Evolutionary conservation across 2,888 invertebrate species (phyloP).

Genomic region (Gymnocheta viridis): DNA sequence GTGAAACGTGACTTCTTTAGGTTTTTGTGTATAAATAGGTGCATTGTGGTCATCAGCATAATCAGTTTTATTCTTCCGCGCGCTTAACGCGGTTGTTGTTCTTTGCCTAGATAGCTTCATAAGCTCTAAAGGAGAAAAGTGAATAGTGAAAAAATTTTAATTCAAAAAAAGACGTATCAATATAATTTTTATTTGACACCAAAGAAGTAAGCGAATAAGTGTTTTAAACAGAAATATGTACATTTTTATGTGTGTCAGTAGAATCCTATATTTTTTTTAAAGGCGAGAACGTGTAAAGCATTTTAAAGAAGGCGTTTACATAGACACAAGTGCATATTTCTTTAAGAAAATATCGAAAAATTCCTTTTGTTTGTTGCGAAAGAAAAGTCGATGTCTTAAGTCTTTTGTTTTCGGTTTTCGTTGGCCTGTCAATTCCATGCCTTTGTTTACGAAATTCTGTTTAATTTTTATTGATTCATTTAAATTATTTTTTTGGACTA

Average conservation of each 20-base stretch:
- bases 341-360: conserved; percentile 1
- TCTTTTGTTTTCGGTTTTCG: conserved; percentile 47
- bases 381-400: conserved; percentile 42
- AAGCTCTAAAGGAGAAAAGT: conserved; percentile 9
- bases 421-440: not conserved
- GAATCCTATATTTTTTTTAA: conserved; percentile 24
- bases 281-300: conserved; percentile 46
- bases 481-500: conserved; percentile 1
- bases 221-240: conserved; percentile 10
- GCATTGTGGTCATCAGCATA: conserved; percentile 72
- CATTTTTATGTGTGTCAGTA: conserved; percentile 49
- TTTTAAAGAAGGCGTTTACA: conserved; percentile 26
- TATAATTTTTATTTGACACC: conserved; percentile 1
- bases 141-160: conserved; percentile 11
- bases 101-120: conserved; percentile 9
- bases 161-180: not conserved
- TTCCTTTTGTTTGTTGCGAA: conserved; percentile 6
- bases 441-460: conserved; percentile 30
- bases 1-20: conserved; percentile 62
- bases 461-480: conserved; percentile 11
- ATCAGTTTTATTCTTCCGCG: conserved; percentile 77
- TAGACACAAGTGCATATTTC: conserved; percentile 12
- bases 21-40: conserved; percentile 75
- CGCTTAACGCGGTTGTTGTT: conserved; percentile 67
- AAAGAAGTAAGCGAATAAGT: conserved; percentile 46